These are phyloP conservation scores for Lates calcarifer DNA, from an alignment of 2,113 vertebrate genomes.

Conservation along the genomic window DNA sequence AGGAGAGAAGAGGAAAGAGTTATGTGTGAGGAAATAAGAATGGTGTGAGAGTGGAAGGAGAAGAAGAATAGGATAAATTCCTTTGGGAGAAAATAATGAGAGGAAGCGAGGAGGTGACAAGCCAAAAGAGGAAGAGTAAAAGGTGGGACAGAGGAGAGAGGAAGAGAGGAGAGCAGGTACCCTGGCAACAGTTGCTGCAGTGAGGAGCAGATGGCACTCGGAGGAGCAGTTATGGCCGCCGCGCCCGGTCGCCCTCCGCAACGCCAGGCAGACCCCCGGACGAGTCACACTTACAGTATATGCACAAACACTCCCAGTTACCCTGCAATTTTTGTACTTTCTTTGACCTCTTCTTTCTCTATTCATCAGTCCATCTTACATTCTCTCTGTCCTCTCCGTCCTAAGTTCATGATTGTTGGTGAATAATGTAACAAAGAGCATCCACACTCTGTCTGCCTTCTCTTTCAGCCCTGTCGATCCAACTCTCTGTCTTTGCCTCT, in stretches of 20 bases:
- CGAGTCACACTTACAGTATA: background rate
- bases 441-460: conserved; percentile 8
- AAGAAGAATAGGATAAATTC: background rate
- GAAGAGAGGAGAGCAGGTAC: conserved; percentile 65
- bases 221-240: conserved; percentile 63
- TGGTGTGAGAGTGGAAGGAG: background rate
- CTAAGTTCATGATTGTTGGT: background rate
- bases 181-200: conserved; percentile 73
- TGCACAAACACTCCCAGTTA: background rate
- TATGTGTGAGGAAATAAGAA: conserved; percentile 9
- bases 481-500: background rate
- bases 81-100: conserved; percentile 35
- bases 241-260: conserved; percentile 50
- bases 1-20: conserved; percentile 2
- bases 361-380: background rate
- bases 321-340: background rate
- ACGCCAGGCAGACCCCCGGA: conserved; percentile 23
- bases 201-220: conserved; percentile 74
- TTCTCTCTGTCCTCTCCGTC: conserved; percentile 16
- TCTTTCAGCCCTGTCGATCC: conserved; percentile 5
- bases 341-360: background rate
- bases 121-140: conserved; percentile 51
- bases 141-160: conserved; percentile 50
- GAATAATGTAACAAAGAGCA: conserved; percentile 41
- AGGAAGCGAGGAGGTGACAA: conserved; percentile 43